phyloP scores from a whole-genome alignment of 2,113 vertebrate genomes.

The Taxidea taxus region DNA sequence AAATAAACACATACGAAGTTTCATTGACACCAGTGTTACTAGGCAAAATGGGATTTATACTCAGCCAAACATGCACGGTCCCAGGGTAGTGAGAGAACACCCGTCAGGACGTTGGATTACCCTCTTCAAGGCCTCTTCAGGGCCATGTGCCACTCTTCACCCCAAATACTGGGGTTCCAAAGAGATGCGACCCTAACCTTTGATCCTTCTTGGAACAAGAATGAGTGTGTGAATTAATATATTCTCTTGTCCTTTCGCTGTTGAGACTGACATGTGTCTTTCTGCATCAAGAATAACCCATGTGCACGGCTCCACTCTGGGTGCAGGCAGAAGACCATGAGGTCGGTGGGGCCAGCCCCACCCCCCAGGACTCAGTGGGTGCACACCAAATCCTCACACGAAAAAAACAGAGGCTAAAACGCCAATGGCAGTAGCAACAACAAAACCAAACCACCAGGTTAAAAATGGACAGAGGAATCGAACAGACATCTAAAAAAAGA shows the following conservation, averaged over 20 bases:
- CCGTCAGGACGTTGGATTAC: not conserved
- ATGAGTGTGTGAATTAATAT: not conserved
- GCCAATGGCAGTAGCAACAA: not conserved
- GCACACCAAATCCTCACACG: not conserved
- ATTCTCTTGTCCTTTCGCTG: not conserved
- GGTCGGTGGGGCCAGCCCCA: accelerated
- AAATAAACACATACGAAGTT: not conserved
- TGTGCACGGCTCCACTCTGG: not conserved
- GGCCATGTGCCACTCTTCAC: not conserved
- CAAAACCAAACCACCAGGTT: not conserved
- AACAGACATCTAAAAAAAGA: not conserved
- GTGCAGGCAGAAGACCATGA: not conserved
- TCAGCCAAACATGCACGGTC: not conserved
- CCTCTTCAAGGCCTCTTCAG: not conserved
- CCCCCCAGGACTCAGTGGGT: not conserved
- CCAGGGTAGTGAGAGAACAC: not conserved
- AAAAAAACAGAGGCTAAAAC: not conserved
- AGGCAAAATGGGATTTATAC: not conserved
- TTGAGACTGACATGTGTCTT: not conserved
- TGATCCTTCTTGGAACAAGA: not conserved
- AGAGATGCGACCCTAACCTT: not conserved
- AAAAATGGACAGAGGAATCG: not conserved
- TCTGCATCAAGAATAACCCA: not conserved
- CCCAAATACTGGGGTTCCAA: not conserved
- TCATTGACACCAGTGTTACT: not conserved